Percentiles rank a stretch among this genome's conserved stretches.
phyloP scores from a whole-genome alignment of 2,797 vertebrate species.

The Onychomys leucogaster region DNA sequence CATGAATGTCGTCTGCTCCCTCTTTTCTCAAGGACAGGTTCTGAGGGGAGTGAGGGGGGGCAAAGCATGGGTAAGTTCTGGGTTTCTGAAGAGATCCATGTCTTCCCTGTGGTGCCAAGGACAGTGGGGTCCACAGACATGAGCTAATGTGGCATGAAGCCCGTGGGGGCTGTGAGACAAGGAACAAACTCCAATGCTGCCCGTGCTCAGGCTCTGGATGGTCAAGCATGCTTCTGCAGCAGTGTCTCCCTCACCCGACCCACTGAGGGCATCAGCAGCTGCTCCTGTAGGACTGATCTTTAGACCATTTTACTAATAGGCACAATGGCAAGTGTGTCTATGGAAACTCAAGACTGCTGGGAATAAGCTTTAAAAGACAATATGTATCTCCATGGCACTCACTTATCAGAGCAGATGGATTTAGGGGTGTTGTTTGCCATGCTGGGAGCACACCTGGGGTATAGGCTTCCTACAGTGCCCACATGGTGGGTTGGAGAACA shows the following conservation, averaged over 20 bases:
- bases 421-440: rapidly evolving
- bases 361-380: not conserved
- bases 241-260: too few species aligned
- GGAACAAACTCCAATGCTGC: too few species aligned
- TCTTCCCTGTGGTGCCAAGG: not conserved
- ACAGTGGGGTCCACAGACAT: too few species aligned
- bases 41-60: rapidly evolving
- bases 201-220: rapidly evolving
- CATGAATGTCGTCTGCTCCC: not conserved
- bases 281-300: too few species aligned
- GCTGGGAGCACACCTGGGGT: too few species aligned
- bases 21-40: not conserved
- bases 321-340: rapidly evolving
- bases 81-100: not conserved
- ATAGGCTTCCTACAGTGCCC: too few species aligned
- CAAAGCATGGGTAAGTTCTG: rapidly evolving
- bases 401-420: rapidly evolving
- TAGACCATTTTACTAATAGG: rapidly evolving
- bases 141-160: not conserved
- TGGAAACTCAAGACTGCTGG: rapidly evolving
- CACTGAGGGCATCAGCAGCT: too few species aligned
- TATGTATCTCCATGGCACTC: rapidly evolving
- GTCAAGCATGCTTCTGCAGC: not conserved
- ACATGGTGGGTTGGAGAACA: not conserved
- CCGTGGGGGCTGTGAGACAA: not conserved